Percentiles rank a stretch among this genome's conserved stretches.
phyloP scores from a whole-genome alignment of 2,113 vertebrate species.

The Oncorhynchus gorbuscha region DNA sequence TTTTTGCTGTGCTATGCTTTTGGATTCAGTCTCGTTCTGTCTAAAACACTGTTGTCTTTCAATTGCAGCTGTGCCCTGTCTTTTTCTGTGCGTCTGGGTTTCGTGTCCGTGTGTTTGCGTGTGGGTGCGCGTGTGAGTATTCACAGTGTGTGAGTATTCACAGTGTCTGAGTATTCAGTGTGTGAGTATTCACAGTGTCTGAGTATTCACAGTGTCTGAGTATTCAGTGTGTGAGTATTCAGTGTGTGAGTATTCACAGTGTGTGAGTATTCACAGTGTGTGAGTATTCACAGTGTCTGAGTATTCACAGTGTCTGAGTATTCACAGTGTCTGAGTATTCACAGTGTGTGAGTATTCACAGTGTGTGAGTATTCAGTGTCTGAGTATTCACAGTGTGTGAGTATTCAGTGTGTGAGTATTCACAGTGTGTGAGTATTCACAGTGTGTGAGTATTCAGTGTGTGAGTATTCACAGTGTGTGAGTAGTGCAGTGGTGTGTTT shows the following conservation, averaged over 20 bases:
- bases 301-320: background rate
- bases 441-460: background rate
- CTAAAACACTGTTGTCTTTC: constrained; percentile 68
- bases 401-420: background rate
- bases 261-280: background rate
- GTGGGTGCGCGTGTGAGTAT: constrained; percentile 16
- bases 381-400: background rate
- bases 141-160: constrained; percentile 16
- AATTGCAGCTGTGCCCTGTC: constrained; percentile 70
- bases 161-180: too few species aligned
- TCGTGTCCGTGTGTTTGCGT: constrained; percentile 17
- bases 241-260: too few species aligned
- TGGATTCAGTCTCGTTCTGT: constrained; percentile 14
- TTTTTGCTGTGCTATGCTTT: constrained; percentile 13
- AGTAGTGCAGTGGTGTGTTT: constrained; percentile 29
- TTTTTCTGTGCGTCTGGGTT: constrained; percentile 49
- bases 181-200: too few species aligned
- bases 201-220: background rate
- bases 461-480: background rate
- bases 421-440: background rate
- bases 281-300: background rate
- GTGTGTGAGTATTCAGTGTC: too few species aligned
- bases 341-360: too few species aligned
- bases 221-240: background rate
- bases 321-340: constrained; percentile 1